Base-by-base conservation (phyloP, 2,113 vertebrate species). In the Bostrychus sinensis region DNA sequence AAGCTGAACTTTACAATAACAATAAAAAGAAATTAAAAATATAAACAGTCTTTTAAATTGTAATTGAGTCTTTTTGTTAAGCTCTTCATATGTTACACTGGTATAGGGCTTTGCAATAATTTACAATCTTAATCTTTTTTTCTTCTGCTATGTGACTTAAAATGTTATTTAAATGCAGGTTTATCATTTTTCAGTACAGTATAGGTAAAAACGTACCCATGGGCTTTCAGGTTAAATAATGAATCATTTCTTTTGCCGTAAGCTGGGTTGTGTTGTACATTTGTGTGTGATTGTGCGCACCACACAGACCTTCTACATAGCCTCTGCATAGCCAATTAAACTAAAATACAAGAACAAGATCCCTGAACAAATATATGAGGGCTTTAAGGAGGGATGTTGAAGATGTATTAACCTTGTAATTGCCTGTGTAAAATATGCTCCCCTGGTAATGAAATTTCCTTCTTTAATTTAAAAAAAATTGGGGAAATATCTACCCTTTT, bases 341-440 rank as follows among this genome's bases (percentile, higher is more conserved):
- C 69, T 81, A 84, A 81, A 85, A 83, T 60, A 71, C 75, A 81
- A 74, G 67, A 78, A 81, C 68, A 80, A 79, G 86, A 77, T 78
- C 74, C 81, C 80, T 59, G 77, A 84, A 76, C 78, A 81, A 83
- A 87, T 80, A 80, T 76, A 82, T 66, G 76, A 71, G 70, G 64
- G 63, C 81, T 80, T 87, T 82, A 77, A 83, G 73, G 43, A 79
- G 66, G 60, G 70, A 75, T 71, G 79, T 72, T 83, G 85, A 88
- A 87, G 81, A 87, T 83, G 70, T 83, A 86, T 86, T 87, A 86
- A 82, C 85, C 77, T 89, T 78, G 80, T 89, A 90, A 90, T 87
- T 90, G 88, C 78, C 79, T 80, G 70, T 80, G 84, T 87, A 86
- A 89, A 88, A 86, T 85, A 87, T 81, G 80, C 62, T 87, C 71